A percentile compares a stretch with the other conserved stretches of the same genome.
These are phyloP conservation scores for Diadumene lineata DNA, from an alignment of 92 coral and sea anemone species.

Conservation along the genomic window DNA sequence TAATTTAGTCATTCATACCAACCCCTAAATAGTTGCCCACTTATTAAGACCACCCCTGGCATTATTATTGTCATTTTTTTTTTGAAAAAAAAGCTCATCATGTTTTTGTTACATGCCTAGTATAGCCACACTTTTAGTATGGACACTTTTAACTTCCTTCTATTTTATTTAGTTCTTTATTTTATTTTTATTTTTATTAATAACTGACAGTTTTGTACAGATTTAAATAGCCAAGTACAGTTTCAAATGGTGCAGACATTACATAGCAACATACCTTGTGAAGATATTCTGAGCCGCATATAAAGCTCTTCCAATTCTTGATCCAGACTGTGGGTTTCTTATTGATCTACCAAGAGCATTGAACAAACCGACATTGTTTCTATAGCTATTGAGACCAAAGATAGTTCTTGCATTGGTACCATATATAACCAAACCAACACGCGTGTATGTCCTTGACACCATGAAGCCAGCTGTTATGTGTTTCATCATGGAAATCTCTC, in stretches of 20 bases:
- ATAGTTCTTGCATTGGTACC: constrained; percentile 47
- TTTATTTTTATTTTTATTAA: too few species aligned
- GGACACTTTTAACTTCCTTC: too few species aligned
- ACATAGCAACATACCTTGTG: constrained; percentile 10
- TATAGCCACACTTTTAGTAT: too few species aligned
- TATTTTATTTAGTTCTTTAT: too few species aligned
- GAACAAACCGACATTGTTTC: constrained; percentile 59
- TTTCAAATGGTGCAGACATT: neutral
- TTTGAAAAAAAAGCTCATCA: too few species aligned
- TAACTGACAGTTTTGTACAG: neutral
- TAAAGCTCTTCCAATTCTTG: constrained; percentile 75
- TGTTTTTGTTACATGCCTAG: too few species aligned
- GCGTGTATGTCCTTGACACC: constrained; percentile 65
- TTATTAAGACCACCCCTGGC: too few species aligned
- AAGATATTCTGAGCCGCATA: constrained; percentile 38
- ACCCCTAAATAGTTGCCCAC: too few species aligned
- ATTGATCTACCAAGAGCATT: constrained; percentile 49
- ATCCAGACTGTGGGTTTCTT: constrained; percentile 68
- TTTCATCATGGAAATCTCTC: constrained; percentile 68
- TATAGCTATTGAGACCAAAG: constrained; percentile 58
- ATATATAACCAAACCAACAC: constrained; percentile 65
- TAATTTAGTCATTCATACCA: too few species aligned
- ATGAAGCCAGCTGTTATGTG: constrained; percentile 71
- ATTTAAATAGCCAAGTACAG: too few species aligned
- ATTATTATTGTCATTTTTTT: too few species aligned